Conservation (phyloP, 1,140 invertebrate species). For the Fopius arisanus region DNA sequence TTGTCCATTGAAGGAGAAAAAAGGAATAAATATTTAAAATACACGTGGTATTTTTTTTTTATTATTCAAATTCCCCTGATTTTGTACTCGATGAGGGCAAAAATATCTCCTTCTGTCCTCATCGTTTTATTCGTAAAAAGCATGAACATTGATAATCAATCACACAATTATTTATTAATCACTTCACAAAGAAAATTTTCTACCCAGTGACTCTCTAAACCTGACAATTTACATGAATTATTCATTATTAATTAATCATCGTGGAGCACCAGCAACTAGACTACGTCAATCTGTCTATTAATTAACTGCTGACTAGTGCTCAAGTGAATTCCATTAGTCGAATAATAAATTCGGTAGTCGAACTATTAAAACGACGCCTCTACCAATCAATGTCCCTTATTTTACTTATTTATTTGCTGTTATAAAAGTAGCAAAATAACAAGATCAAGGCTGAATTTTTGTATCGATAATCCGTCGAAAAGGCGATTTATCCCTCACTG, state of each 20-base stretch:
- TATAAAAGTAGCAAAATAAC: conserved; percentile 64
- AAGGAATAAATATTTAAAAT: conserved; percentile 67
- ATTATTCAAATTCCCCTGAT: background rate
- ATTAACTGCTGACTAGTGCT: no score
- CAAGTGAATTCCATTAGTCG: no score
- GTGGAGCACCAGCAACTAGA: conserved; percentile 1
- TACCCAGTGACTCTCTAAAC: background rate
- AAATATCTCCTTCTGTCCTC: background rate
- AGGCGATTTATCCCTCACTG: conserved; percentile 27
- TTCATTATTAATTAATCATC: background rate
- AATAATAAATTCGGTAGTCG: background rate
- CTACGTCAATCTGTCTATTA: no score
- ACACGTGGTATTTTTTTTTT: conserved; percentile 40
- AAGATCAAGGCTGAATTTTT: conserved; percentile 55
- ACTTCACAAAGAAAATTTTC: background rate
- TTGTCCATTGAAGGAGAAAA: conserved; percentile 61
- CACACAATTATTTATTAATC: background rate
- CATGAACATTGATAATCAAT: background rate
- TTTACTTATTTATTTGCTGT: conserved; percentile 37
- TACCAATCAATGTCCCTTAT: background rate
- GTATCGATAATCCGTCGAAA: conserved; percentile 29
- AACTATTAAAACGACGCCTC: background rate
- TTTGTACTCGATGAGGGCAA: background rate
- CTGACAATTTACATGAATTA: background rate
- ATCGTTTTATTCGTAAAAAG: background rate